These are phyloP conservation scores for Lamellibrachia satsuma DNA, from an alignment of 2,888 invertebrate species.

Conservation along the genomic window DNA sequence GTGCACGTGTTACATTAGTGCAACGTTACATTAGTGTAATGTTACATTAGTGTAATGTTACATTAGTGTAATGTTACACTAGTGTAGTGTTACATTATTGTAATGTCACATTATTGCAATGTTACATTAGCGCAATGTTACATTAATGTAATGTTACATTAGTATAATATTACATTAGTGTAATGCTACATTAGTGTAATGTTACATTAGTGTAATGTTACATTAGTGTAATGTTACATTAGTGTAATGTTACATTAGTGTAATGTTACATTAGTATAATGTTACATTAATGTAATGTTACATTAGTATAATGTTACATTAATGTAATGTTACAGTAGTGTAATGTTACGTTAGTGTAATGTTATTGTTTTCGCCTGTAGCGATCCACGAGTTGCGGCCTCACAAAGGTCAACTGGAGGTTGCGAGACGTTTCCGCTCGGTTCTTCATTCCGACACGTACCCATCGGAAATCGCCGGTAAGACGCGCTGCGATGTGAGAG, in stretches of 20 bases:
- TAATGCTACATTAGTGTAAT: not conserved
- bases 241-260: not conserved
- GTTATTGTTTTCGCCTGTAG: conserved; percentile 54
- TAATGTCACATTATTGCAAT: not conserved
- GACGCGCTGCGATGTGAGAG: conserved; percentile 21
- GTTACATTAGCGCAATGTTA: not conserved
- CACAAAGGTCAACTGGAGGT: conserved; percentile 74
- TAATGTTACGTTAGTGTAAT: not conserved
- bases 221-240: not conserved
- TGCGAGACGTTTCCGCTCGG: conserved; percentile 71
- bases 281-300: not conserved
- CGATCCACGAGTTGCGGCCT: conserved; percentile 73
- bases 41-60: not conserved
- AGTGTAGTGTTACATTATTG: not conserved
- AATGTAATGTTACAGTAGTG: not conserved
- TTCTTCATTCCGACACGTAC: conserved; percentile 73
- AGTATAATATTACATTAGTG: too few relatives aligned
- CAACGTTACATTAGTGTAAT: too few relatives aligned
- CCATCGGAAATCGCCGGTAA: conserved; percentile 74
- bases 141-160: not conserved
- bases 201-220: not conserved
- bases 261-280: not conserved
- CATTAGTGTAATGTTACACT: not conserved
- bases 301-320: not conserved
- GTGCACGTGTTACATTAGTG: not conserved